These are phyloP conservation scores for Aldrovandia affinis DNA, from an alignment of 2,797 vertebrate species.

Conservation along the genomic window DNA sequence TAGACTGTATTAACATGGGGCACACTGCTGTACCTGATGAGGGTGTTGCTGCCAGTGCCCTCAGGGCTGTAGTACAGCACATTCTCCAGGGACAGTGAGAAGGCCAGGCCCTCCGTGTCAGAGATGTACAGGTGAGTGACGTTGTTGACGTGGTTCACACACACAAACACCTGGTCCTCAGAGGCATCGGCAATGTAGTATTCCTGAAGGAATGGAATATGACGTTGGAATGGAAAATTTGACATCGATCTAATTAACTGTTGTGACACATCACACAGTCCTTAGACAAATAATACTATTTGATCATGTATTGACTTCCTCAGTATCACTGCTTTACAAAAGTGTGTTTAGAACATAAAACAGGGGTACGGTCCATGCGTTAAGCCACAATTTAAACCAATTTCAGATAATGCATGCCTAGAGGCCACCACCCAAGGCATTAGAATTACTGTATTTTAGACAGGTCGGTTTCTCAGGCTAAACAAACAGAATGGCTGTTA, in stretches of 20 bases:
- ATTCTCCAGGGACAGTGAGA: slow-evolving; percentile 92
- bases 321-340: not conserved
- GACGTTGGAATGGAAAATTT: too few relatives aligned
- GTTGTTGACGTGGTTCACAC: slow-evolving; percentile 91
- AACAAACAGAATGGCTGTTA: not conserved
- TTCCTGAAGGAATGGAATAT: slow-evolving; percentile 72
- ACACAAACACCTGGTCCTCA: slow-evolving; percentile 97
- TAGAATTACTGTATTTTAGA: not conserved
- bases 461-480: not conserved
- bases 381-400: not conserved
- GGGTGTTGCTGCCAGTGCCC: slow-evolving; percentile 89
- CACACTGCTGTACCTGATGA: slow-evolving; percentile 82
- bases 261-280: too few relatives aligned
- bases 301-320: not conserved
- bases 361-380: not conserved
- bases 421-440: not conserved
- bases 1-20: not conserved
- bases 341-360: not conserved
- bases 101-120: slow-evolving; percentile 89
- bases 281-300: too few relatives aligned
- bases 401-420: not conserved
- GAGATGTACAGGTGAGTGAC: slow-evolving; percentile 96
- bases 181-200: slow-evolving; percentile 95
- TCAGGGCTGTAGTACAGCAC: slow-evolving; percentile 92
- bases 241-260: too few relatives aligned